Percentiles rank a stretch among this genome's conserved stretches.
phyloP scores from a whole-genome alignment of 2,888 invertebrate genomes.

The Noctua janthe region DNA sequence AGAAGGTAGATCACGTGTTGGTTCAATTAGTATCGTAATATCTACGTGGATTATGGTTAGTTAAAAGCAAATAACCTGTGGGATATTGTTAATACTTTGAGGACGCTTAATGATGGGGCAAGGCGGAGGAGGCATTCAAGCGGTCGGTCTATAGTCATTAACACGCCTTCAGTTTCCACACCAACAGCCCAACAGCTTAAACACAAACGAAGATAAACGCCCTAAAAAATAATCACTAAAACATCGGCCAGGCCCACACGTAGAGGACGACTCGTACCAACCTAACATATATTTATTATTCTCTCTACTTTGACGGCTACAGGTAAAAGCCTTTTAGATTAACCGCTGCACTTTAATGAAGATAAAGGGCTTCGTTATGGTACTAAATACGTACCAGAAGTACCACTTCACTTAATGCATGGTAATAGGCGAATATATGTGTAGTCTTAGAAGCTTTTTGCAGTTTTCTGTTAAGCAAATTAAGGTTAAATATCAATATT shows the following conservation, averaged over 20 bases:
- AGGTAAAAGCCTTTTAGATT: conserved; percentile 86
- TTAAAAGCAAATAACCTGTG: too few relatives aligned
- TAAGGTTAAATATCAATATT: not conserved
- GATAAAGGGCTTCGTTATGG: conserved; percentile 83
- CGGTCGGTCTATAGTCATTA: not conserved
- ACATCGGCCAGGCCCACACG: conserved; percentile 41
- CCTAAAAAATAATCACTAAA: conserved; percentile 32
- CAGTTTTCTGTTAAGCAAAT: conserved; percentile 14
- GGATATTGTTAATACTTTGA: too few relatives aligned
- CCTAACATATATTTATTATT: conserved; percentile 80
- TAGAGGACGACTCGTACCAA: conserved; percentile 32
- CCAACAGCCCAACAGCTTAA: conserved; percentile 15
- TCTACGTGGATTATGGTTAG: too few relatives aligned
- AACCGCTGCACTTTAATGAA: conserved; percentile 85
- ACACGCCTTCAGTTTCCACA: not conserved
- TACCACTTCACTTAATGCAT: conserved; percentile 49
- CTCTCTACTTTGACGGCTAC: conserved; percentile 78
- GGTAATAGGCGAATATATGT: conserved; percentile 12
- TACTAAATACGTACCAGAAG: conserved; percentile 56
- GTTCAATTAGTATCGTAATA: too few relatives aligned
- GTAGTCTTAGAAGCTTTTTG: conserved; percentile 42
- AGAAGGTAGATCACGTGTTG: too few relatives aligned
- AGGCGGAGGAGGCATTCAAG: too few relatives aligned
- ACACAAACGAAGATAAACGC: conserved; percentile 34
- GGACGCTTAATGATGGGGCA: too few relatives aligned